Conservation (phyloP, 2,797 vertebrate species). For the Denticeps clupeoides region DNA sequence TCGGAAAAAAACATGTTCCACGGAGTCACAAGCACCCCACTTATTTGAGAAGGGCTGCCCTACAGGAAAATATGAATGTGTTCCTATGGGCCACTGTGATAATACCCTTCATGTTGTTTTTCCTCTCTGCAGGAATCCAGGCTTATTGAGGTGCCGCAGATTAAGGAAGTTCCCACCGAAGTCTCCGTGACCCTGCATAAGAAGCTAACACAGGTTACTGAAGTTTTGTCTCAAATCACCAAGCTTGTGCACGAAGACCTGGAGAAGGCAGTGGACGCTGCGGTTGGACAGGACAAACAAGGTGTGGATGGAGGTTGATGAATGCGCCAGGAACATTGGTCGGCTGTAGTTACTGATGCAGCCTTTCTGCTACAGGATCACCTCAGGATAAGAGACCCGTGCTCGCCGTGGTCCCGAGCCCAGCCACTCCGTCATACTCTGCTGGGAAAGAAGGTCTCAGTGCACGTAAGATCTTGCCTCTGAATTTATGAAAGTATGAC, state of each 20-base stretch:
- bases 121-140: constrained; percentile 45
- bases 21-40: too few species aligned
- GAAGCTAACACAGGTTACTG: constrained; percentile 47
- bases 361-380: constrained; percentile 40
- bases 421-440: constrained; percentile 51
- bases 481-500: too few species aligned
- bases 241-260: constrained; percentile 66
- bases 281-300: constrained; percentile 51
- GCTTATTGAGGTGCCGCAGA: constrained; percentile 47
- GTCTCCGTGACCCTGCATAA: constrained; percentile 48
- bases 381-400: constrained; percentile 64
- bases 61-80: too few species aligned
- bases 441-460: constrained; percentile 53
- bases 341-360: constrained; percentile 6
- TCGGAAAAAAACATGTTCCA: too few species aligned
- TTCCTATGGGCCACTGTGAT: too few species aligned
- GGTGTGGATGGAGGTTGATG: constrained; percentile 30
- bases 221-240: constrained; percentile 51
- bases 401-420: constrained; percentile 64
- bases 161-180: constrained; percentile 42
- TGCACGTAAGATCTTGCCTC: too few species aligned
- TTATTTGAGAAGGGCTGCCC: too few species aligned
- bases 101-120: too few species aligned
- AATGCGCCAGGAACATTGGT: neutral
- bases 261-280: constrained; percentile 50